Base-by-base conservation (phyloP, 2,113 vertebrate genomes). In the Brachirus orientalis region DNA sequence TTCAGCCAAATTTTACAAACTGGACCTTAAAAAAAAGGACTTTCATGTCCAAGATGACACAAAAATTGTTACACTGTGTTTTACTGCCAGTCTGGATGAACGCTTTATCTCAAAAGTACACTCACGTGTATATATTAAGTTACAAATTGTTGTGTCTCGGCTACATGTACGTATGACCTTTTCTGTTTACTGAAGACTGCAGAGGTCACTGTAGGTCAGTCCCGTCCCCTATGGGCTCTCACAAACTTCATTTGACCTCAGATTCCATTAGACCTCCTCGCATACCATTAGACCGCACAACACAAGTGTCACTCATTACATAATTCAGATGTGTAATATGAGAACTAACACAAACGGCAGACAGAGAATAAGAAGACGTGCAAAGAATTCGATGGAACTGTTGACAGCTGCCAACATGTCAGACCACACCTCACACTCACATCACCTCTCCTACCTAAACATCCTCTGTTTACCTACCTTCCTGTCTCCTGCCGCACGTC, bases 401-500 rank as follows among this genome's bases (percentile, higher is more conserved):
- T n/a, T 72, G 45, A 57, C 64, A 48, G 17, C 33, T 53, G 10
- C 46, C 14, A 2, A 18, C 41, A 47, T 58, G 55, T 63, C 16
- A 4, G 51, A 58, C 48, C 72, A 47, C 70, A 48, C 63, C 52
- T 77, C 53, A 28, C 0, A 11, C 22, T 38, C 38, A 12, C 45
- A 10, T 63, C 53, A 57, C 18, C 11, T 64, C 56, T 58, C 40
- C 53, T 47, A 20, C 48, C 35, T 50, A 35, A 74, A 41, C 68
- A 3, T 61, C 52, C 18, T 74, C 61, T 74, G 67, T 85, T 76
- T 63, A 19, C 68, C 16, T 70, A 79, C 77, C 63, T 54, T 35
- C 0, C 20, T 12, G 8, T n/a, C 48, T 28, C 20, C 55, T 4
- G 6, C 35, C 36, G 18, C 44, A 55, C 46, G 63, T 69, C 28